Conservation (phyloP, 1,140 invertebrate genomes). For the honey bee (Apis mellifera) region Amel_HAv3.1 CM009940.2:6936501-6937000, state of each 20-base stretch:
- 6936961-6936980: constrained; percentile 71
- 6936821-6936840: not conserved
- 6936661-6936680: not conserved
- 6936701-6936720: no score
- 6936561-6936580: not conserved
- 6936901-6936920: constrained; percentile 58
- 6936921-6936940: constrained; percentile 78
- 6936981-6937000: constrained; percentile 77
- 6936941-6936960: constrained; percentile 68
- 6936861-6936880: constrained; percentile 4
- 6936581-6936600: not conserved
- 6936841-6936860: not conserved
- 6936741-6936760: not conserved
- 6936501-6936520: constrained; percentile 34
- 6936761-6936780: not conserved
- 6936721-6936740: no score
- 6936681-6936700: not conserved
- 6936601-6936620: not conserved
- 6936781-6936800: not conserved
- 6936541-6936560: constrained; percentile 5
- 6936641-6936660: no score
- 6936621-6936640: not conserved
- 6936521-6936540: constrained; percentile 27
- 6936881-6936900: constrained; percentile 57
- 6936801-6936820: not conserved